phyloP scores from a whole-genome alignment of 2,113 vertebrate genomes.

The Odocoileus hemionus region DNA sequence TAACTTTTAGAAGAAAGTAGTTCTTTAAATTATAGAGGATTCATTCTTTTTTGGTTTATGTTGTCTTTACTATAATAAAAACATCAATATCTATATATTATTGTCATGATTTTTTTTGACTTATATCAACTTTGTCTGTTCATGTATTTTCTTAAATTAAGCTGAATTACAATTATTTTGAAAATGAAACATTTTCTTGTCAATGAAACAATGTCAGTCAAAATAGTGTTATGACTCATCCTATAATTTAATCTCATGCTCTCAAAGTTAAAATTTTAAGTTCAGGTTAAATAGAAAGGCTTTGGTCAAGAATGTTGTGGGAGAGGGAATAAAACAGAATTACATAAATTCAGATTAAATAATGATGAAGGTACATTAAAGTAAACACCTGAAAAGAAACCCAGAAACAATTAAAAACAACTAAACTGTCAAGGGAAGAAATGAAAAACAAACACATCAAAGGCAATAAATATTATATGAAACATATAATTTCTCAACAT shows the following conservation, averaged over 20 bases:
- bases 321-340: background rate
- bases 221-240: background rate
- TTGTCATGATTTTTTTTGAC: background rate
- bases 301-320: background rate
- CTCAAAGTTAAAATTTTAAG: constrained; percentile 21
- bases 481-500: background rate
- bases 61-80: constrained; percentile 60
- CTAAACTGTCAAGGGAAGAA: background rate
- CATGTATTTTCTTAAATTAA: constrained; percentile 9
- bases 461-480: background rate
- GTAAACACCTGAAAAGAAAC: background rate
- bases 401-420: background rate
- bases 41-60: constrained; percentile 10
- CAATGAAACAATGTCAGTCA: background rate
- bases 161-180: constrained; percentile 24
- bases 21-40: background rate
- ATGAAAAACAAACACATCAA: background rate
- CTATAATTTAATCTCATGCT: constrained; percentile 15
- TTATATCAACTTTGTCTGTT: background rate
- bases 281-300: background rate
- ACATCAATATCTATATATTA: background rate
- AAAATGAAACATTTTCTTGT: background rate
- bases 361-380: background rate
- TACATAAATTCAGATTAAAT: constrained; percentile 6
- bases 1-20: constrained; percentile 19